Evolutionary conservation across 2,113 vertebrate species (phyloP), one percentile per base, ranked within the genome.

Genomic region (Ageneiosus marmoratus): DNA sequence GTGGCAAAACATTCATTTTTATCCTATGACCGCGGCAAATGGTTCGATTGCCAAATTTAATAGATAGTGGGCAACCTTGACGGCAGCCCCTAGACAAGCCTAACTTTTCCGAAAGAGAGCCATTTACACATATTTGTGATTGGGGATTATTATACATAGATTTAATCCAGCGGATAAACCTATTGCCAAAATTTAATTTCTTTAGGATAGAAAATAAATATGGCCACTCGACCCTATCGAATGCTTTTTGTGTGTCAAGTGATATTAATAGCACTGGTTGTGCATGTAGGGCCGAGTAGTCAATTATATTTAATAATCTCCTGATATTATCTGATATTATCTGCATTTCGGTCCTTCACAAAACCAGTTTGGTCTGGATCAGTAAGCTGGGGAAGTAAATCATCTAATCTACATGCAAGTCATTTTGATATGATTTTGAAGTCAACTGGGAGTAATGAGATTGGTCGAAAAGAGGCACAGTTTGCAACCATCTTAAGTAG

Each of bases 361-460:
- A 72, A 84, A 44, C 83, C 63, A 11, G 79, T 48, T 29, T 81
- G 84, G 60, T 85, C 50, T 0, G 73, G 72, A 34, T 77, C 67
- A 27, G 81, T 85, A 18, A 85, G 5, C 41, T 77, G 50, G 27
- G 83, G 58, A 12, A 85, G 2, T 20, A 85, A 8, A 29, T 77
- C 24, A n/a, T 81, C 79, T 10, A 85, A 37, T 50, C 72, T 80
- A 24, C 4, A 20, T 0, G 79, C 73, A 37, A 85, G 77, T 58
- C 77, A 37, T 81, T 81, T 81, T 11, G 79, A 81, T 70, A 85
- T 41, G 48, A 85, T 85, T 20, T 85, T 81, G 41, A 85, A 81
- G 22, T 81, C 58, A 32, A 85, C 84, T 37, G 79, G 84, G 4
- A 81, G 62, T 15, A 81, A 24, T 27, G 60, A 81, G 27, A 81